These are phyloP conservation scores for Amphipyra tragopoginis DNA, from an alignment of 2,888 invertebrate species.

Conservation along the genomic window DNA sequence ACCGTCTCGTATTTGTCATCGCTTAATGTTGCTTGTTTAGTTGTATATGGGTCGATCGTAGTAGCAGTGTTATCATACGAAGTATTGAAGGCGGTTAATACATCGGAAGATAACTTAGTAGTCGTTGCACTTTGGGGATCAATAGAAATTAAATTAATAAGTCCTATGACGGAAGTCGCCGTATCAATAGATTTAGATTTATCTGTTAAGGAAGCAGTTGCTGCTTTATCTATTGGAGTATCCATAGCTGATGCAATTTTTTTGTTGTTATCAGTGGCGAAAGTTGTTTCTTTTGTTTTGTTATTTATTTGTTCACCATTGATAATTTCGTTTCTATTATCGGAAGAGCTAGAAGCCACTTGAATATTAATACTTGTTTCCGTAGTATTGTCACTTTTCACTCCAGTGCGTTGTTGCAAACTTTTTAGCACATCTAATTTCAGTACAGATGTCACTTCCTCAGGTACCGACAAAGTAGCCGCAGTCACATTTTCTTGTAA, in stretches of 20 bases:
- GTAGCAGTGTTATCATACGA: neutral
- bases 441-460: conserved; percentile 13
- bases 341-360: conserved; percentile 5
- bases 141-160: conserved; percentile 30
- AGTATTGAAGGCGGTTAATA: conserved; percentile 8
- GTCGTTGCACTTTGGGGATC: neutral
- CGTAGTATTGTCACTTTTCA: conserved; percentile 4
- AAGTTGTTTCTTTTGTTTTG: conserved; percentile 12
- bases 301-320: conserved; percentile 11
- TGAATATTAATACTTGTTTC: neutral
- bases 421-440: conserved; percentile 14
- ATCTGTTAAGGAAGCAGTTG: conserved; percentile 6
- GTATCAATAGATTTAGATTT: conserved; percentile 21
- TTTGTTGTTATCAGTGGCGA: conserved; percentile 1
- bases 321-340: conserved; percentile 3
- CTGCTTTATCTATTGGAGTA: conserved; percentile 8
- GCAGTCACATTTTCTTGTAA: conserved; percentile 14
- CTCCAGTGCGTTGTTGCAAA: conserved; percentile 2
- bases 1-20: neutral
- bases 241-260: conserved; percentile 2
- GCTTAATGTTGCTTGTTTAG: conserved; percentile 2
- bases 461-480: conserved; percentile 10
- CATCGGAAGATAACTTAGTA: neutral
- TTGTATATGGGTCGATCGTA: neutral
- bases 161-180: conserved; percentile 18